A percentile compares a stretch with the other conserved stretches of the same genome.
phyloP scores from a whole-genome alignment of 2,797 vertebrate species.

The Hydrophis major region DNA sequence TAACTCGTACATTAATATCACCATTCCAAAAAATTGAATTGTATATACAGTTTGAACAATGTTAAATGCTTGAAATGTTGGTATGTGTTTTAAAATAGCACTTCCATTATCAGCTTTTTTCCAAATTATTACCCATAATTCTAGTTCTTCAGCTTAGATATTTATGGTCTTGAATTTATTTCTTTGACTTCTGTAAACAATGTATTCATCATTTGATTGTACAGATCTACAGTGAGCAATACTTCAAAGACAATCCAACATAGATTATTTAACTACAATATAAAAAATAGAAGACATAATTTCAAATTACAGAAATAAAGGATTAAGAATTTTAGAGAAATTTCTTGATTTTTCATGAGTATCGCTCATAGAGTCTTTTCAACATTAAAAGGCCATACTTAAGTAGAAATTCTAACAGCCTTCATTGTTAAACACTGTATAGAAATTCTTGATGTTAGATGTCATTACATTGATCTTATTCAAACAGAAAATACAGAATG shows the following conservation, averaged over 20 bases:
- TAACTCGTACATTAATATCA: not conserved
- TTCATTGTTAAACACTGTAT: not conserved
- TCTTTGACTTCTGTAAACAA: not conserved
- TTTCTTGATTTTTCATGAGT: not conserved
- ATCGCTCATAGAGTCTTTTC: not conserved
- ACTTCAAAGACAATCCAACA: not conserved
- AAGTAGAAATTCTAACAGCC: not conserved
- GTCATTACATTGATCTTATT: not conserved
- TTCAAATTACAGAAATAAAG: not conserved
- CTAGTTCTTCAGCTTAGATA: not conserved
- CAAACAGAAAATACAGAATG: not conserved
- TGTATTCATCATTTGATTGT: not conserved
- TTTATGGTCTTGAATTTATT: not conserved
- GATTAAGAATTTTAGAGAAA: not conserved
- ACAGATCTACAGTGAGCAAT: not conserved
- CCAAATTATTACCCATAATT: not conserved
- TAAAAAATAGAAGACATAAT: not conserved
- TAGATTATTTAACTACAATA: not conserved
- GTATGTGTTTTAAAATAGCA: not conserved
- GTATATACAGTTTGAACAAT: not conserved
- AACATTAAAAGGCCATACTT: not conserved
- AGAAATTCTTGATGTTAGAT: not conserved
- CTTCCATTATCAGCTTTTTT: not conserved
- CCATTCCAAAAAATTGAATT: not conserved
- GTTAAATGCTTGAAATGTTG: not conserved